phyloP scores from a whole-genome alignment of 2,797 vertebrate species.

The Cygnus olor region DNA sequence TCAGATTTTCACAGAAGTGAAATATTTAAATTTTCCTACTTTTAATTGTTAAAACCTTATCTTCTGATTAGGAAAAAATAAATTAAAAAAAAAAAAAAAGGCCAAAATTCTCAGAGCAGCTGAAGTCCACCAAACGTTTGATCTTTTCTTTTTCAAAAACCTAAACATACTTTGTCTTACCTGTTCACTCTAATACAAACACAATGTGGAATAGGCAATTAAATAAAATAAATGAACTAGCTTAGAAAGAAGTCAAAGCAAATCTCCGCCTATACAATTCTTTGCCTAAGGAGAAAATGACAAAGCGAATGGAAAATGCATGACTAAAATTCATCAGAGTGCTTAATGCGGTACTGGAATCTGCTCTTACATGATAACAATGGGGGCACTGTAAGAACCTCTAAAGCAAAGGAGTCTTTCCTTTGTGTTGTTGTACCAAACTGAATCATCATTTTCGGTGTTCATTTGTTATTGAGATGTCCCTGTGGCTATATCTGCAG shows the following conservation, averaged over 20 bases:
- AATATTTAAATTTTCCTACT: accelerated
- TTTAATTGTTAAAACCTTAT: neutral
- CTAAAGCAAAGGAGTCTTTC: neutral
- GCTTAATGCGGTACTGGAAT: neutral
- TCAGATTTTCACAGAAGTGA: neutral
- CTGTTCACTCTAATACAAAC: neutral
- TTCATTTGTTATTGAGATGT: neutral
- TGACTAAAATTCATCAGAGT: neutral
- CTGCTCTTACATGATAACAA: neutral
- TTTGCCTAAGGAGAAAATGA: conserved; percentile 1
- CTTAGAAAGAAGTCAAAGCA: neutral
- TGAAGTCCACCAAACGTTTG: neutral
- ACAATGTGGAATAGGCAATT: neutral
- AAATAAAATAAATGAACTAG: neutral
- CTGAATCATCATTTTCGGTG: neutral
- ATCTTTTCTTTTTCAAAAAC: neutral
- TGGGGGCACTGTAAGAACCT: neutral
- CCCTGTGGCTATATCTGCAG: neutral
- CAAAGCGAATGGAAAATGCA: neutral
- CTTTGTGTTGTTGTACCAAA: neutral
- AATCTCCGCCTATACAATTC: neutral
- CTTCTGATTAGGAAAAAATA: neutral
- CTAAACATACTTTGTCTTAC: neutral
- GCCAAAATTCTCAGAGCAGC: neutral
- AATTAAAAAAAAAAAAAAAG: neutral